Percentiles rank a stretch among this genome's conserved stretches.
Evolutionary conservation across 2,888 invertebrate species (phyloP).

Genomic region (Geophilus truncorum): DNA sequence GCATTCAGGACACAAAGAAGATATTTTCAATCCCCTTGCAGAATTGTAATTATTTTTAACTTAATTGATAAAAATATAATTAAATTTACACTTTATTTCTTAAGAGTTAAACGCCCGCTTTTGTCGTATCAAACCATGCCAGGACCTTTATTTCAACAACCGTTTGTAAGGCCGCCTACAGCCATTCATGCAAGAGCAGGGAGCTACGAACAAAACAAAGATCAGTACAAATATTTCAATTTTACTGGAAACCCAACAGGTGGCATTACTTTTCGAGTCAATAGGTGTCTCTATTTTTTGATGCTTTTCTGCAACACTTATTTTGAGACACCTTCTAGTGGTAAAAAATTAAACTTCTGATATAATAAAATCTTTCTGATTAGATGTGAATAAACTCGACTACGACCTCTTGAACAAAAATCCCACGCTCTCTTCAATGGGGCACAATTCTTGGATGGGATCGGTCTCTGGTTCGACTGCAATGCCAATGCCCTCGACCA

Average conservation of each 20-base stretch:
- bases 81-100: not conserved
- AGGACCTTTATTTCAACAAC: constrained; percentile 28
- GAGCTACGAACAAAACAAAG: not conserved
- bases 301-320: too few relatives aligned
- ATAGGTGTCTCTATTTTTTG: not conserved
- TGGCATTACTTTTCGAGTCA: not conserved
- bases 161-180: not conserved
- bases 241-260: not conserved
- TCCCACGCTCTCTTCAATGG: not conserved
- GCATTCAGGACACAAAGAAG: not conserved
- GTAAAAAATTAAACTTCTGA: too few relatives aligned
- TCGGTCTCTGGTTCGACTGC: not conserved
- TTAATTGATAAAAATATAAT: not conserved
- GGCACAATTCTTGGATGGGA: not conserved
- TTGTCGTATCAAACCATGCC: constrained; percentile 31
- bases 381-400: not conserved
- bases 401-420: not conserved
- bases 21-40: not conserved
- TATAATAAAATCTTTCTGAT: not conserved
- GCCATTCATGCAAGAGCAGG: not conserved
- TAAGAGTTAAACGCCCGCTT: constrained; percentile 22
- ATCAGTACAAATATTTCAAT: not conserved
- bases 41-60: constrained; percentile 14
- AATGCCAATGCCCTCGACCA: not conserved
- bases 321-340: too few relatives aligned